phyloP scores from a whole-genome alignment of 2,888 invertebrate species.

The Macaria notata region DNA sequence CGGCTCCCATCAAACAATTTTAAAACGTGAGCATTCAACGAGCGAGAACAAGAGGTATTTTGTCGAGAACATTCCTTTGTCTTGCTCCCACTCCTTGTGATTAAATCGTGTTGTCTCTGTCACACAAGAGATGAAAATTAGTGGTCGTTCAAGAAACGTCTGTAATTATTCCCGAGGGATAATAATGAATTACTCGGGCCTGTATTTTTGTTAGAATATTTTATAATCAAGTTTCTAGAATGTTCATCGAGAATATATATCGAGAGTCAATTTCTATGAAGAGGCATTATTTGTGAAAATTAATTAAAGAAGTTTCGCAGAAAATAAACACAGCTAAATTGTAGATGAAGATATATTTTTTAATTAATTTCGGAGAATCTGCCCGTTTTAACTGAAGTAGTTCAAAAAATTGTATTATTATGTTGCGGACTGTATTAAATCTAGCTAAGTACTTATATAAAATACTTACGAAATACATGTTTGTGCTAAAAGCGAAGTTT shows the following conservation, averaged over 20 bases:
- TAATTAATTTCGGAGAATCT: no score
- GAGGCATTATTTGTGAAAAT: constrained; percentile 5
- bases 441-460: no score
- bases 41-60: constrained; percentile 12
- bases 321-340: background rate
- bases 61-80: constrained; percentile 10
- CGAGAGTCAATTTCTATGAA: constrained; percentile 8
- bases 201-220: constrained; percentile 21
- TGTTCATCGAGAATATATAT: background rate
- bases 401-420: no score
- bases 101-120: constrained; percentile 2
- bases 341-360: no score
- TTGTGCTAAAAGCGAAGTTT: no score
- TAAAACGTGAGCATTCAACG: background rate
- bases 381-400: no score
- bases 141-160: constrained; percentile 7
- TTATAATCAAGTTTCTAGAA: constrained; percentile 11
- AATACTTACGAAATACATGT: no score
- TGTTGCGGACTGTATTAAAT: no score
- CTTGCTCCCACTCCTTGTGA: constrained; percentile 1
- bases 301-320: constrained; percentile 8
- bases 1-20: constrained; percentile 3
- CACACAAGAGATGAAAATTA: constrained; percentile 24
- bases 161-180: constrained; percentile 26
- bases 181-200: constrained; percentile 25